Conservation (phyloP, 2,797 vertebrate species). For the Pyrocephalus nanus region DNA sequence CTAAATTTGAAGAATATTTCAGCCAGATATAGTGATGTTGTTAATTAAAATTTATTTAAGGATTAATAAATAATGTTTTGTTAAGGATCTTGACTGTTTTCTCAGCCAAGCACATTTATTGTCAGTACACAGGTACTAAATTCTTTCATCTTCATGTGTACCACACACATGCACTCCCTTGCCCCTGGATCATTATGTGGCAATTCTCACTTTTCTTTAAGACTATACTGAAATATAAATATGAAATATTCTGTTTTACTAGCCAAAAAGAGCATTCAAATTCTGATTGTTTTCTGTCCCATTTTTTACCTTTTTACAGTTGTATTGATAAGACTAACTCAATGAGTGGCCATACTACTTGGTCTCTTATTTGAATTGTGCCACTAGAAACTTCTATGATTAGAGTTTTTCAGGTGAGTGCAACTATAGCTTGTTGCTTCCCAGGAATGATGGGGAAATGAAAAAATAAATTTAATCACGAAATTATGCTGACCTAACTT, state of each 20-base stretch:
- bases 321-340: not conserved
- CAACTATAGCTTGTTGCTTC: not conserved
- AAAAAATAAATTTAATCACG: not conserved
- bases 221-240: not conserved
- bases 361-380: not conserved
- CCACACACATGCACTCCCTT: not conserved
- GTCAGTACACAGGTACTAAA: not conserved
- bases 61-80: not conserved
- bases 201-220: not conserved
- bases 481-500: not conserved
- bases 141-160: not conserved
- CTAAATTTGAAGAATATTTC: constrained; percentile 56
- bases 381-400: not conserved
- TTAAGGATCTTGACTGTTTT: constrained; percentile 35
- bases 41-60: not conserved
- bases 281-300: not conserved
- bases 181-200: not conserved
- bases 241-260: not conserved
- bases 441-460: not conserved
- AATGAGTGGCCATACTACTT: not conserved
- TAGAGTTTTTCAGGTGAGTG: not conserved
- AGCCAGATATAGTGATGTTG: constrained; percentile 20
- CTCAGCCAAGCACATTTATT: not conserved
- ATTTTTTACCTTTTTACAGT: not conserved
- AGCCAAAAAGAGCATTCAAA: not conserved